Evolutionary conservation across 2,888 invertebrate species (phyloP).

Genomic region (Drosophila meridionalis): DNA sequence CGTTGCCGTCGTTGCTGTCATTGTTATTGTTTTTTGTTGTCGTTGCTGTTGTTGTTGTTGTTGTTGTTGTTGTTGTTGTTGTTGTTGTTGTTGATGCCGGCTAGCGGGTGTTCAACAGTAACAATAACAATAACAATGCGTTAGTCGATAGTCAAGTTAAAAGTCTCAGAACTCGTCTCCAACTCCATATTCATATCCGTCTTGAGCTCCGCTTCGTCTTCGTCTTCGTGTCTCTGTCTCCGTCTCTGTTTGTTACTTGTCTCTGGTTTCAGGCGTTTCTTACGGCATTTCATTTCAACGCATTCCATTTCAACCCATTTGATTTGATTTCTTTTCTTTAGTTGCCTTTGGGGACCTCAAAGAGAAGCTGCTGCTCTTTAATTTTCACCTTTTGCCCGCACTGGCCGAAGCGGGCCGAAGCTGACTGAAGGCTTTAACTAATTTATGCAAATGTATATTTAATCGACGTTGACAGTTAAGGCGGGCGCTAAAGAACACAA

Average conservation of each 20-base stretch:
- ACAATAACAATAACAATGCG: conserved; percentile 63
- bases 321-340: conserved; percentile 68
- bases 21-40: conserved; percentile 33
- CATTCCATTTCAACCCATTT: conserved; percentile 62
- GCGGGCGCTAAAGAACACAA: conserved; percentile 60
- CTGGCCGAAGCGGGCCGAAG: conserved; percentile 28
- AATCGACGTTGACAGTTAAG: conserved; percentile 82
- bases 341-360: conserved; percentile 41
- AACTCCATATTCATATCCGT: not conserved
- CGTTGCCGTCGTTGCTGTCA: conserved; percentile 21
- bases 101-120: conserved; percentile 59
- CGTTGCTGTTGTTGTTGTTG: conserved; percentile 17
- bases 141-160: conserved; percentile 37
- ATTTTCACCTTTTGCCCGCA: conserved; percentile 69
- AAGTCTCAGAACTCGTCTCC: conserved; percentile 8
- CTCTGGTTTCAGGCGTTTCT: conserved; percentile 51
- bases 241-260: conserved; percentile 42
- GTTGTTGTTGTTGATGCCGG: conserved; percentile 40
- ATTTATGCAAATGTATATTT: conserved; percentile 82
- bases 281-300: conserved; percentile 64
- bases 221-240: conserved; percentile 1
- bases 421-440: conserved; percentile 62
- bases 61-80: conserved; percentile 35
- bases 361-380: conserved; percentile 62
- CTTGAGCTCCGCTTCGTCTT: not conserved